Base-by-base conservation (phyloP, 2,113 vertebrate genomes). In the Terrapene triunguis region DNA sequence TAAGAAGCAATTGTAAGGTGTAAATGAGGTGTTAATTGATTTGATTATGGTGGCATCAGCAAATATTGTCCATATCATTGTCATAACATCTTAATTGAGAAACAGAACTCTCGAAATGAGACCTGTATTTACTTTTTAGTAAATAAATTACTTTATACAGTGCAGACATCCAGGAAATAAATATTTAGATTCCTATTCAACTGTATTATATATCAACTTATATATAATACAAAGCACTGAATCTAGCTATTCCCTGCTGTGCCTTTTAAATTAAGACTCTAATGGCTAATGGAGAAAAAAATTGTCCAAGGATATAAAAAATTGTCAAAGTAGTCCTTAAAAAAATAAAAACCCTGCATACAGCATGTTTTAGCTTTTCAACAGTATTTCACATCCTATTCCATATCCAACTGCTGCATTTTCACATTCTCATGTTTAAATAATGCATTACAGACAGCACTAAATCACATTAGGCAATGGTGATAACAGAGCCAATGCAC, bases 361-460 rank as follows among this genome's bases (percentile, higher is more conserved):
- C 5, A 74, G 82, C 76, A 91, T 76, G 82, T 25, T 92, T 96
- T 96, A 97, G 87, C 89, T 97, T 96, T 97, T 95, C 91, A 91
- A 80, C 69, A 90, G 83, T 6, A 91, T 97, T 97, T 97, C 93
- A 69, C 87, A n/a, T 96, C 94, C 89, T 91, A 87, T 94, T 91
- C 93, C 93, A 91, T 91, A 85, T 91, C 94, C 91, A 96, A 3
- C 92, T 13, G 85, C 1, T 44, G 50, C 95, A 94, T 48, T 90
- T 94, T 84, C 88, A 85, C 87, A 42, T 95, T 97, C 95, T 89
- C 85, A 82, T 94, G 35, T 89, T 54, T 92, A 95, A 94, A 38
- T 92, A 85, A 89, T 81, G 82, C 65, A 72, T 53, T 4, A 1
- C 90, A 88, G 90, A 76, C 93, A 89, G 59, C 25, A 81, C 94